Evolutionary conservation across 2,113 vertebrate genomes (phyloP).

Genomic region (Corythoichthys haematopterus): DNA sequence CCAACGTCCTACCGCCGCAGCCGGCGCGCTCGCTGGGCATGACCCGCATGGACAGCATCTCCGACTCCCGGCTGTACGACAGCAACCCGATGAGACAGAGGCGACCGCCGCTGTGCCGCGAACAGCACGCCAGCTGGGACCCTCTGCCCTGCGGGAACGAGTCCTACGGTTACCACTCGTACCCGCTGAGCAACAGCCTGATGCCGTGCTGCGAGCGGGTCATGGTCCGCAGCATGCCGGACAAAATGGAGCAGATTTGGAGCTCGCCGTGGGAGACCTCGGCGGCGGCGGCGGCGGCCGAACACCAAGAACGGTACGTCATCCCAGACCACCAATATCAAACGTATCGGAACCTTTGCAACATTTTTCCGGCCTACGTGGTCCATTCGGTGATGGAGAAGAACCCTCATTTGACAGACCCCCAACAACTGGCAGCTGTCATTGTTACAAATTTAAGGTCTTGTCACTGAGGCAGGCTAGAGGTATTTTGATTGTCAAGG

Average conservation of each 20-base stretch:
- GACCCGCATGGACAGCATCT: conserved; percentile 98
- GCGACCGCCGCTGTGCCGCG: conserved; percentile 90
- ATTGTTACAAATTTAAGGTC: conserved; percentile 93
- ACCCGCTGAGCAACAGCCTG: conserved; percentile 85
- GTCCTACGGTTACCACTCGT: conserved; percentile 85
- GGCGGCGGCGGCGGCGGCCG: conserved; percentile 64
- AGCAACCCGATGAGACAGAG: conserved; percentile 90
- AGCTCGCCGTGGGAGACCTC: conserved; percentile 87
- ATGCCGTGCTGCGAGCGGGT: conserved; percentile 95
- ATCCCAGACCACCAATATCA: conserved; percentile 96
- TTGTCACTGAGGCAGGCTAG: conserved; percentile 73
- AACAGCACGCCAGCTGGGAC: conserved; percentile 98
- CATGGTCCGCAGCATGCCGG: conserved; percentile 97
- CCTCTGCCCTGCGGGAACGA: conserved; percentile 85
- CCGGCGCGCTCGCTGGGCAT: conserved; percentile 91
- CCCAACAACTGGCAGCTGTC: conserved; percentile 93
- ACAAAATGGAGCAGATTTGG: conserved; percentile 99
- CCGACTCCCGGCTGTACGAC: conserved; percentile 93
- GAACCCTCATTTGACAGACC: conserved; percentile 93
- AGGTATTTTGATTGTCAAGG: conserved; percentile 19
- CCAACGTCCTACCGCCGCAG: conserved; percentile 82
- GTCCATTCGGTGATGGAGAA: conserved; percentile 98
- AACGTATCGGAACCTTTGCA: conserved; percentile 97
- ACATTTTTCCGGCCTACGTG: conserved; percentile 92
- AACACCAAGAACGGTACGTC: conserved; percentile 83